Evolutionary conservation across 2,113 vertebrate species (phyloP), one percentile per base, ranked within the genome.

Genomic region (Macquaria australasica): DNA sequence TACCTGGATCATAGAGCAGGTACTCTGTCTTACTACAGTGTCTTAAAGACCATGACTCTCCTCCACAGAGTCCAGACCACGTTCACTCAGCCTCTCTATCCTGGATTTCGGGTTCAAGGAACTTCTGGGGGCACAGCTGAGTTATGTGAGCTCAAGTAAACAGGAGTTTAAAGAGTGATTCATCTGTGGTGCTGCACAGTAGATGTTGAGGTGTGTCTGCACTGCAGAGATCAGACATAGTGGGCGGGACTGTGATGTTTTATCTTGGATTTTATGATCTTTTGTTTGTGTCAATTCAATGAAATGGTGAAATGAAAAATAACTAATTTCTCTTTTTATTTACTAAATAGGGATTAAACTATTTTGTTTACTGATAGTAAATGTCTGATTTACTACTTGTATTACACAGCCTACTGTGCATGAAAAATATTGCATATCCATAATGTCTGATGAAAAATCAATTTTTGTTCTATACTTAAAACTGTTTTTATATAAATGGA

Each of bases 41-140:
- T 76, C 45, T 28, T 48, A 50, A 9, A 55, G 14, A 76, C 55
- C 64, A 76, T 76, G 53, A 82, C 50, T 59, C 75, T 84, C 60
- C 82, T 84, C 60, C 69, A 68, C 76, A 84, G 53, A 60, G 69
- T 79, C 69, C 48, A 84, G 74, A 73, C 82, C 69, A 50, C 14
- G 0, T 84, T 79, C 82, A 79, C 69, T 41, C 50, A 73, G 82
- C 76, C 82, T 73, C 76, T 74, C 39, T 21, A 58, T 50, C 10
- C 83, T n/a, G 83, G 83, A 69, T 0, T 86, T 15, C 63, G 71
- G 21, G 1, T 82, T 37, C 55, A 21, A 72, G 0, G 0, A 0
- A 0, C 0, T 6, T 0, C 0, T 50, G 70, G 64, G 45, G 15
- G 0, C 34, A 15, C n/a, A 1, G 81, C 39, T 56, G 59, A 84